Evolutionary conservation across 2,888 invertebrate genomes (phyloP), one percentile per base, ranked within the genome.

Genomic region (Stratiomys singularior): DNA sequence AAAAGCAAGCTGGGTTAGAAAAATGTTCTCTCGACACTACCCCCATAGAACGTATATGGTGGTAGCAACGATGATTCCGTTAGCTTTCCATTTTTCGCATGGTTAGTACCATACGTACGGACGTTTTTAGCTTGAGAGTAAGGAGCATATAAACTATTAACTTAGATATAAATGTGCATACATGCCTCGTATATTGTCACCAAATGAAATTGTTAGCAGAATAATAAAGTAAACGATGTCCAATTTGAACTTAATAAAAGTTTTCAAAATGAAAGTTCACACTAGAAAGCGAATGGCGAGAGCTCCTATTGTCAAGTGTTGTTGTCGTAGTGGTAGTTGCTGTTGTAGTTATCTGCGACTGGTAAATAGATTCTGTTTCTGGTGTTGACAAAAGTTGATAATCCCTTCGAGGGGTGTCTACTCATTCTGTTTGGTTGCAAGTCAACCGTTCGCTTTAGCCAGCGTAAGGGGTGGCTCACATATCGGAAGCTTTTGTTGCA

Each of bases 141-240:
- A 64, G 37, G 0, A 30, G 28, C 25, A 21, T 60, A 60, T 4
- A 21, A 21, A 60, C 11, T 13, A 5, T 60, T 60, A 15, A 37
- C 37, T 37, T 37, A 37, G 5, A n/a, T n/a, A n/a, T n/a, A n/a
- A n/a, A 37, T 21, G 15, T 25, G 27, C 37, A 66, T 9, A 66
- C 37, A 66, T 18, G 44, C 30, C 18, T 71, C 27, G 74, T 58
- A 21, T 37, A 60, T 30, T 56, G 72, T 60, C 44, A 37, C 58
- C 56, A 60, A 74, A 74, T 74, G 58, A 74, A 60, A 58, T 58
- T 74, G 74, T 74, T 74, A 56, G 23, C 74, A 60, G 74, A 74
- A 74, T 74, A 74, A 58, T 74, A 56, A 74, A 74, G 74, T 74
- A 56, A 74, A 60, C 74, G 74, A 74, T 74, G 74, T 74, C 74